A percentile compares a stretch with the other conserved stretches of the same genome.
These are phyloP conservation scores for Linurgus olivaceus DNA, from an alignment of 2,797 vertebrate genomes.

Conservation along the genomic window DNA sequence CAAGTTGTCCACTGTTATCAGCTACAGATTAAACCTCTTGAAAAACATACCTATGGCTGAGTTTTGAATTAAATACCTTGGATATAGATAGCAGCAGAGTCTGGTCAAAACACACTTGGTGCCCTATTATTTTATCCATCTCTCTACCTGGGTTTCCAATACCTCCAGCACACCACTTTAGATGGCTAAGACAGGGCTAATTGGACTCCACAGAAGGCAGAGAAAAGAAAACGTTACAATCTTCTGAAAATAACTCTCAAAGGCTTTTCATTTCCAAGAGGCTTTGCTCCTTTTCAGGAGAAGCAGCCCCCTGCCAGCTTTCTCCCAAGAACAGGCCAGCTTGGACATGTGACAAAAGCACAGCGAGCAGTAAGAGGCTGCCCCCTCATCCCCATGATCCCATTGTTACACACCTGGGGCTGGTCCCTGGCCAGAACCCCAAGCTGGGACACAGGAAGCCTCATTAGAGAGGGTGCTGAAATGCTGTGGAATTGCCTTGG, in stretches of 20 bases:
- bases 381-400: accelerated
- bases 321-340: background rate
- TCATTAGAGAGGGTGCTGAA: background rate
- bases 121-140: background rate
- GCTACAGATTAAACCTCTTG: background rate
- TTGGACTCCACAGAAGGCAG: background rate
- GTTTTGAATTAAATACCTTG: background rate
- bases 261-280: background rate
- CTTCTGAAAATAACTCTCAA: background rate
- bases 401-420: accelerated
- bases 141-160: background rate
- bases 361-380: background rate
- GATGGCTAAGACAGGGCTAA: background rate
- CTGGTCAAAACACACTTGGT: background rate
- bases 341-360: background rate
- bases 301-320: background rate
- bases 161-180: background rate
- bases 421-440: background rate
- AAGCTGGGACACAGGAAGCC: background rate
- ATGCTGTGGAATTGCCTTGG: background rate
- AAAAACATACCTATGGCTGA: background rate
- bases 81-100: accelerated
- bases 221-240: background rate
- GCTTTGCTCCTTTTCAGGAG: background rate
- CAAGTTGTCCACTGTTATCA: background rate